Conservation (phyloP, 2,113 vertebrate genomes). For the Silurus asotus region DNA sequence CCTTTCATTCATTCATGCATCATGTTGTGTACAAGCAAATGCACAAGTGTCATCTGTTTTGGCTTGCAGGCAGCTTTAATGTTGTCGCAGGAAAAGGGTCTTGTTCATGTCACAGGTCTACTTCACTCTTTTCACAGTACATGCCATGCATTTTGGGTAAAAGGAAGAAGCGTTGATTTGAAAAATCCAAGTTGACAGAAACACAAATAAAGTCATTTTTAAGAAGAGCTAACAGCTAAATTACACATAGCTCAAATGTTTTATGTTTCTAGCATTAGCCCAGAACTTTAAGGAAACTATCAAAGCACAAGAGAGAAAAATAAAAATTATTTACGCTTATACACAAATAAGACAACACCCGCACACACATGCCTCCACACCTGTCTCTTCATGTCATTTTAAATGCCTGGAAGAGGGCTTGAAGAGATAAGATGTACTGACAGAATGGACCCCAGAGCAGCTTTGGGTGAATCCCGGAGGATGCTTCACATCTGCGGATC, state of each 20-base stretch:
- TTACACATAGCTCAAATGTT: background rate
- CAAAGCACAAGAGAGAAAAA: background rate
- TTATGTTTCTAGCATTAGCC: background rate
- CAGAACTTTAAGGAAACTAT: background rate
- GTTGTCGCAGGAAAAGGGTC: background rate
- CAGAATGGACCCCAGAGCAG: constrained; percentile 54
- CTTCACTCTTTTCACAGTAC: background rate
- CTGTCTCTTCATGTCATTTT: constrained; percentile 22
- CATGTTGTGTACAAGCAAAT: background rate
- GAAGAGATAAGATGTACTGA: constrained; percentile 52
- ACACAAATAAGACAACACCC: background rate
- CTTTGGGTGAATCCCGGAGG: constrained; percentile 50
- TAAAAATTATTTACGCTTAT: background rate
- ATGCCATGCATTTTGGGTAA: background rate
- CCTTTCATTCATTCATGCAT: background rate
- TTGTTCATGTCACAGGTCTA: background rate
- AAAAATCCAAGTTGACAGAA: background rate
- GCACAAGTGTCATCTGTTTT: background rate
- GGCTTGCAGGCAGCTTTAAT: background rate
- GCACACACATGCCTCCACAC: background rate
- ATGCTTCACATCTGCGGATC: constrained; percentile 63
- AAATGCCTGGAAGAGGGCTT: constrained; percentile 41
- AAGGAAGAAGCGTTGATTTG: background rate
- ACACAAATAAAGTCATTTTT: background rate
- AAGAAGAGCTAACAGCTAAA: background rate